Conservation (phyloP, 2,888 invertebrate species). For the Erannis defoliaria region DNA sequence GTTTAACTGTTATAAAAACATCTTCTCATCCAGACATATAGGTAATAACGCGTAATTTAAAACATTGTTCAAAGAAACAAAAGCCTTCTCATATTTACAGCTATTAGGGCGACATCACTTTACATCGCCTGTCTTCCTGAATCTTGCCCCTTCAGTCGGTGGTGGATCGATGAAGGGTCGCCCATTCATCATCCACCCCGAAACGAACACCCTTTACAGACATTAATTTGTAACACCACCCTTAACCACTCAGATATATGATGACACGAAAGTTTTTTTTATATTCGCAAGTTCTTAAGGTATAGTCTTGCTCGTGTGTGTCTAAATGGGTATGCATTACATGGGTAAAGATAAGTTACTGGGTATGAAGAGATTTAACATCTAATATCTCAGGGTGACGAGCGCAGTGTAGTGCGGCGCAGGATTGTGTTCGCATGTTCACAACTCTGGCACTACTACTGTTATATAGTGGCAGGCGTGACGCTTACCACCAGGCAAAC, state of each 20-base stretch:
- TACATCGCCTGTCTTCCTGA: constrained; percentile 55
- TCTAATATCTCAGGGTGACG: no score
- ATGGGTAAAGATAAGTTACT: no score
- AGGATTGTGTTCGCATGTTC: no score
- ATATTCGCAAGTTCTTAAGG: neutral
- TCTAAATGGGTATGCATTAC: no score
- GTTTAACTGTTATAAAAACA: neutral
- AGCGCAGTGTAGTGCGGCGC: no score
- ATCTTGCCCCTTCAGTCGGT: constrained; percentile 52
- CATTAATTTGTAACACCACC: constrained; percentile 45
- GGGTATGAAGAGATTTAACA: no score
- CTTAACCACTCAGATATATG: constrained; percentile 26
- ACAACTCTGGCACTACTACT: no score
- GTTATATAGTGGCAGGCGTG: no score
- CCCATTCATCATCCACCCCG: constrained; percentile 67
- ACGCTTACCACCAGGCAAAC: no score
- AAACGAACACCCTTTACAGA: constrained; percentile 53
- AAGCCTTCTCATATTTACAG: constrained; percentile 23
- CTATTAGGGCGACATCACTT: constrained; percentile 29
- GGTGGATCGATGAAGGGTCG: constrained; percentile 66
- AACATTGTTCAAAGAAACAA: neutral
- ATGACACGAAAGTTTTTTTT: constrained; percentile 1
- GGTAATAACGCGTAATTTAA: no score
- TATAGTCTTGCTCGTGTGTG: no score
- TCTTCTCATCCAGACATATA: no score